Evolutionary conservation across 2,888 invertebrate species (phyloP).

Genomic region (Agelastica alni): DNA sequence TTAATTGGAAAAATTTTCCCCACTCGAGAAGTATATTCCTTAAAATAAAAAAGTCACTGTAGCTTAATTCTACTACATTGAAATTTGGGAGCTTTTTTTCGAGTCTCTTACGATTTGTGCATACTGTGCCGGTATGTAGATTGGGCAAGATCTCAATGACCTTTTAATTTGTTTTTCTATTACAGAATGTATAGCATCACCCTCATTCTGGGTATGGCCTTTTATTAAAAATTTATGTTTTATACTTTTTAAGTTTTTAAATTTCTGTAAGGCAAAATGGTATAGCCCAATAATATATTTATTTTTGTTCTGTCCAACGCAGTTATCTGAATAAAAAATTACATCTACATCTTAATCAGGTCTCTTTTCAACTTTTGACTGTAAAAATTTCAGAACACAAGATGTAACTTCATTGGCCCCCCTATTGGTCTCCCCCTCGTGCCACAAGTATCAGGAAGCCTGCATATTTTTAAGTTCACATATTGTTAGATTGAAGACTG

Average conservation of each 20-base stretch:
- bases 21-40: background rate
- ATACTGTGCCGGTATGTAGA: constrained; percentile 27
- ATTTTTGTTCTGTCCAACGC: background rate
- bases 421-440: background rate
- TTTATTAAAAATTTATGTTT: constrained; percentile 30
- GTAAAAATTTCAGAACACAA: background rate
- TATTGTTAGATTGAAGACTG: background rate
- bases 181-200: constrained; percentile 19
- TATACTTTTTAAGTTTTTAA: constrained; percentile 5
- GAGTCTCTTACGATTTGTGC: background rate
- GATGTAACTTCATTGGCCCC: background rate
- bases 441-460: background rate
- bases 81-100: background rate
- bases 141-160: constrained; percentile 28
- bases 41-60: background rate
- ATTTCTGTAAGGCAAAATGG: background rate
- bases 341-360: background rate
- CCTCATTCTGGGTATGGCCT: constrained; percentile 31
- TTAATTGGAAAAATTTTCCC: background rate
- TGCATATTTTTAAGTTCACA: background rate
- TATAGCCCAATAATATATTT: constrained; percentile 1
- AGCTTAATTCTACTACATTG: background rate
- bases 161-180: constrained; percentile 30
- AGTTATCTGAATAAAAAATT: background rate
- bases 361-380: background rate